These are phyloP conservation scores for Drosophila bipectinata DNA, from an alignment of 1,140 invertebrate genomes.

Conservation along the genomic window DNA sequence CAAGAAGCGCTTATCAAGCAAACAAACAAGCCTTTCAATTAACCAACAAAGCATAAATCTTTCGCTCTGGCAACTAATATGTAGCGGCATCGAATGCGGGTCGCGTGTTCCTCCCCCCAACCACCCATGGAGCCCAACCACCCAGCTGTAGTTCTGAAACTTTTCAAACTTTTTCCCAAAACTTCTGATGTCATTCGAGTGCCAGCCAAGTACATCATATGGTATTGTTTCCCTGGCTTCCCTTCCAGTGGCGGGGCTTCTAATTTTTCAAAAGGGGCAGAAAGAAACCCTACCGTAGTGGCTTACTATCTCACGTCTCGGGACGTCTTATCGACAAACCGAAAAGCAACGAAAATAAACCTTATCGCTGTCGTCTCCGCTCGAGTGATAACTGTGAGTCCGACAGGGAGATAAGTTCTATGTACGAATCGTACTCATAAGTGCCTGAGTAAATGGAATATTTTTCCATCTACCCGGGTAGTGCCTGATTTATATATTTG, in stretches of 20 bases:
- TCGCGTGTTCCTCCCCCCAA: slow-evolving; percentile 30
- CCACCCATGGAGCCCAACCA: background rate
- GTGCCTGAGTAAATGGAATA: slow-evolving; percentile 46
- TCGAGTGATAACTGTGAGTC: slow-evolving; percentile 59
- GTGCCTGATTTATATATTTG: slow-evolving; percentile 1
- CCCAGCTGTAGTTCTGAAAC: slow-evolving; percentile 2
- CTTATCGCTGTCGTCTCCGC: slow-evolving; percentile 60
- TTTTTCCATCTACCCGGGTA: slow-evolving; percentile 25
- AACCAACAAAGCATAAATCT: slow-evolving; percentile 46
- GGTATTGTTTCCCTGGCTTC: slow-evolving; percentile 2
- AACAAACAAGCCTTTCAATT: slow-evolving; percentile 63
- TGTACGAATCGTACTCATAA: slow-evolving; percentile 16
- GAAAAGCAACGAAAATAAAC: slow-evolving; percentile 51
- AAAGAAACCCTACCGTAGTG: slow-evolving; percentile 11
- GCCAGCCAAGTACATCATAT: slow-evolving; percentile 4
- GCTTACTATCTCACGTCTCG: slow-evolving; percentile 17
- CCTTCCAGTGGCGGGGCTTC: background rate
- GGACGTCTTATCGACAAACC: slow-evolving; percentile 50
- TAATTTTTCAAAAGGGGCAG: background rate
- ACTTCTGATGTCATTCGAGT: slow-evolving; percentile 33
- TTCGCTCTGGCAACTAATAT: slow-evolving; percentile 17
- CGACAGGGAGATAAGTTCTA: slow-evolving; percentile 66
- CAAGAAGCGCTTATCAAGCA: slow-evolving; percentile 38
- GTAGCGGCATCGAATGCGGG: slow-evolving; percentile 28
- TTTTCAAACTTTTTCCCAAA: slow-evolving; percentile 9